A percentile compares a stretch with the other conserved stretches of the same genome.
These are phyloP conservation scores for Bujurquina vittata DNA, from an alignment of 2,113 vertebrate genomes.

Conservation along the genomic window DNA sequence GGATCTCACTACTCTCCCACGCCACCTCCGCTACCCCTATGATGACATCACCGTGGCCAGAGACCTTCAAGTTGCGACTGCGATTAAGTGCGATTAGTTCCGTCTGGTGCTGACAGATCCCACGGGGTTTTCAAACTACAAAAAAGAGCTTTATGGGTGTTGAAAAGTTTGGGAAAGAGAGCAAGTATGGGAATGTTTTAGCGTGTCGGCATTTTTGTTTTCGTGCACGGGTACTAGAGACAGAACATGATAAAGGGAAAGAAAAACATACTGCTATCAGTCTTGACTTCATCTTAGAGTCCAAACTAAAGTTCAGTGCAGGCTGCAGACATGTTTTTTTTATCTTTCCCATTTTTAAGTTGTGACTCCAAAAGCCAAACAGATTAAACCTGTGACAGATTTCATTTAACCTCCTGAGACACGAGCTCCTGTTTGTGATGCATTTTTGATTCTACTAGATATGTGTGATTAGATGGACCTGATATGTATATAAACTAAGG, in stretches of 20 bases:
- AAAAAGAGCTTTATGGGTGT: constrained; percentile 22
- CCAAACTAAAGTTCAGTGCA: neutral
- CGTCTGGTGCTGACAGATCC: constrained; percentile 66
- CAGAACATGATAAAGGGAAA: neutral
- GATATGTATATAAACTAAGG: no score
- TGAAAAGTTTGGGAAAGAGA: constrained; percentile 48
- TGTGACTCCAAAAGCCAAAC: neutral
- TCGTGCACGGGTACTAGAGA: neutral
- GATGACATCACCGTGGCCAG: constrained; percentile 69
- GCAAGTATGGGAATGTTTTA: constrained; percentile 32
- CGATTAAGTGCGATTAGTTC: constrained; percentile 75
- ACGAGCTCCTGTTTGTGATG: no score
- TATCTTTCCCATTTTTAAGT: neutral
- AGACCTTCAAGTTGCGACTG: constrained; percentile 65
- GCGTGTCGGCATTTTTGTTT: constrained; percentile 1
- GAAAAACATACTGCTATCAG: neutral
- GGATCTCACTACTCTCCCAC: constrained; percentile 72
- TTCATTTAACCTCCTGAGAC: neutral
- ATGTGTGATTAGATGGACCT: no score
- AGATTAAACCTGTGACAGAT: neutral
- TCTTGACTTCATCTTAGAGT: neutral
- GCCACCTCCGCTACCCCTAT: constrained; percentile 57
- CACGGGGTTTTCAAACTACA: constrained; percentile 49
- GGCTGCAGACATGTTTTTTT: neutral
- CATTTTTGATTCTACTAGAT: no score